Evolutionary conservation across 2,113 vertebrate species (phyloP).

Genomic region (Cygnus buccinator): DNA sequence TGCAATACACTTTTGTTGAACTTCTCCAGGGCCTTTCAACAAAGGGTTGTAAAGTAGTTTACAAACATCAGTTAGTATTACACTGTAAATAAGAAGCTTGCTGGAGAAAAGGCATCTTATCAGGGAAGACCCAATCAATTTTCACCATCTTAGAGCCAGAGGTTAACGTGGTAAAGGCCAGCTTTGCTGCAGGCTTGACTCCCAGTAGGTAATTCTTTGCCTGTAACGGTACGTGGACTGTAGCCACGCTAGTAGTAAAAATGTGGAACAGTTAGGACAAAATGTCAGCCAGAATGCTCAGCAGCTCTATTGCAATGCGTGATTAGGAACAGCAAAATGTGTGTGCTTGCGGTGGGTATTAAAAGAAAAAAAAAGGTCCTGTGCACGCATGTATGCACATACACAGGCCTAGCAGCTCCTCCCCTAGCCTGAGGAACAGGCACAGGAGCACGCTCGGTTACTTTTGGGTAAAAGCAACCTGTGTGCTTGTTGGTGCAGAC

Average conservation of each 20-base stretch:
- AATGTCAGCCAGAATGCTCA: rapidly evolving
- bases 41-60: not conserved
- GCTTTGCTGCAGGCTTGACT: not conserved
- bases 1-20: not conserved
- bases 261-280: not conserved
- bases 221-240: not conserved
- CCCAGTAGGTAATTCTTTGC: not conserved
- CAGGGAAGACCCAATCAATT: not conserved
- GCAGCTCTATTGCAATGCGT: rapidly evolving
- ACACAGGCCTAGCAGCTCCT: not conserved
- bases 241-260: rapidly evolving
- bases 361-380: too few relatives aligned
- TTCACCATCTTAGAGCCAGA: not conserved
- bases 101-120: not conserved
- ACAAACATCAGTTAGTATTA: not conserved
- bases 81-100: not conserved
- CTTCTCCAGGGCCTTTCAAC: not conserved
- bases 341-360: rapidly evolving
- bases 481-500: not conserved
- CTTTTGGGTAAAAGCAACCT: not conserved
- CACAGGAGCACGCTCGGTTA: rapidly evolving
- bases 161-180: not conserved
- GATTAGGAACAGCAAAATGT: rapidly evolving
- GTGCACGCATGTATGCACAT: rapidly evolving
- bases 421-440: too few relatives aligned